Base-by-base conservation (phyloP, 1,140 invertebrate species). In the Trachelipus rathkii region DNA sequence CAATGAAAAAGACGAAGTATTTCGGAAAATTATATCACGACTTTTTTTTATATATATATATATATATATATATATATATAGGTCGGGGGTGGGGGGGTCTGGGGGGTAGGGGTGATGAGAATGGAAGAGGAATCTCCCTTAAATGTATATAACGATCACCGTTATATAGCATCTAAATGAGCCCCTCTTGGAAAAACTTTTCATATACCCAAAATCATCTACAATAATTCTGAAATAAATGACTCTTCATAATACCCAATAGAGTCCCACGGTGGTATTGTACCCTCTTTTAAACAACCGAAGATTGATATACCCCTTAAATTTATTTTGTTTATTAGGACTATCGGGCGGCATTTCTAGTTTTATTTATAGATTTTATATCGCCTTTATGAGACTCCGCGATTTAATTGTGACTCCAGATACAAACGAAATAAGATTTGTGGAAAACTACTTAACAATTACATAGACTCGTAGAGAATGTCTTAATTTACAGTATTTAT, bases 321-420 rank as follows among this genome's bases (percentile, higher is more conserved):
- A 33, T 33, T 33, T 60, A 60, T 8, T 15, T 19, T 60, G 50
- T 60, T 60, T 60, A 60, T 60, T 2, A 60, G 50, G 8, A 13
- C 8, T 60, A 60, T 60, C 50, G 50, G 11, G 4, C 19, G 11
- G 50, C 50, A 15, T 60, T 60, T 60, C 11, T 60, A 1, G 33
- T 19, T 60, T n/a, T 60, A 60, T 60, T 60, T 60, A 60, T 60
- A 60, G 50, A 60, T 60, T 60, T 60, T 60, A 19, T 60, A 2
- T 60, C 8, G n/a, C 50, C 11, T 60, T 60, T n/a, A n/a, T n/a
- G n/a, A n/a, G n/a, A n/a, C n/a, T n/a, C n/a, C n/a, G n/a, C n/a
- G n/a, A n/a, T n/a, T n/a, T n/a, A n/a, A n/a, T n/a, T 60, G 11
- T 19, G 19, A 19, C 50, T 15, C 19, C 50, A 8, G 6, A 33